Percentiles rank a stretch among this genome's conserved stretches.
phyloP scores from a whole-genome alignment of 2,797 vertebrate genomes.

The Mastacembelus armatus region DNA sequence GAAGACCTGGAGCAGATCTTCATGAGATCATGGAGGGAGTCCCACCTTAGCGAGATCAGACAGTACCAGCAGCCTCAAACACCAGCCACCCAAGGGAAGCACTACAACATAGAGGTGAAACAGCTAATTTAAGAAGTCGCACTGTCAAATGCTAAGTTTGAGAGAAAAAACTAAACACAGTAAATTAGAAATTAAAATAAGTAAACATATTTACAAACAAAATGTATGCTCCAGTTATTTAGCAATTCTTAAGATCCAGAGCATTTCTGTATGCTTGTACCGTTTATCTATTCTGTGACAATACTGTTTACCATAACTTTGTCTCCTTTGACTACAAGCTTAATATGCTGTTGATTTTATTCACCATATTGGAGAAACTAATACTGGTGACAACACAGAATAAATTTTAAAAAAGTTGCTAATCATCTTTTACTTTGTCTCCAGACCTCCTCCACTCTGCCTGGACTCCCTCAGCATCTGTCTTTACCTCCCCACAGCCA shows the following conservation, averaged over 20 bases:
- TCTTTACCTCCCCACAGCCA: constrained; percentile 75
- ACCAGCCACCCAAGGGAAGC: constrained; percentile 74
- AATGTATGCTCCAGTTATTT: not conserved
- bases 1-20: constrained; percentile 98
- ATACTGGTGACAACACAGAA: no score
- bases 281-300: not conserved
- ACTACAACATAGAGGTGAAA: constrained; percentile 75
- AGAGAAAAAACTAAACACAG: no score
- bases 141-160: not conserved
- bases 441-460: constrained; percentile 70
- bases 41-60: constrained; percentile 92
- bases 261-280: not conserved
- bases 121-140: not conserved
- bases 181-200: not conserved
- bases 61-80: constrained; percentile 91
- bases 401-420: no score
- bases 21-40: constrained; percentile 96
- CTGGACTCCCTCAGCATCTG: constrained; percentile 74
- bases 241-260: not conserved
- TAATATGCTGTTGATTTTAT: not conserved
- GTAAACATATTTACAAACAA: not conserved
- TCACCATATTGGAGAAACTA: no score
- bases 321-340: no score
- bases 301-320: no score
- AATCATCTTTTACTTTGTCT: constrained; percentile 13